Conservation (phyloP, 2,113 vertebrate species). For the Glaucidium brasilianum region DNA sequence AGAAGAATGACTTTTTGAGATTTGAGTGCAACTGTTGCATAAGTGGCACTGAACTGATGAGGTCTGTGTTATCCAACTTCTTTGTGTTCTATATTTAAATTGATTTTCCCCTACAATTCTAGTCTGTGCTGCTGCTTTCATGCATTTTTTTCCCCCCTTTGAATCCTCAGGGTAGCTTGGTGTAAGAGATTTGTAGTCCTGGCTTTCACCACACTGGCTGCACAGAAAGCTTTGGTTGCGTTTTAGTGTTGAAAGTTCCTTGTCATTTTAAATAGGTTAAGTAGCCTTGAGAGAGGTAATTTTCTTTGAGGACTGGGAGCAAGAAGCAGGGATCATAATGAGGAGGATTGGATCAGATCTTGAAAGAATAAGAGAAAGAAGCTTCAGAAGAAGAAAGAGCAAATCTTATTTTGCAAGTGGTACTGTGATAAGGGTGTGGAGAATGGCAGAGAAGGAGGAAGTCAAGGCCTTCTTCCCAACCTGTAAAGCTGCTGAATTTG, state of each 20-base stretch:
- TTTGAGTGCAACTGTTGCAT: background rate
- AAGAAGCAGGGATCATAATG: background rate
- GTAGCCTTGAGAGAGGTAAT: background rate
- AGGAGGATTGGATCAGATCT: background rate
- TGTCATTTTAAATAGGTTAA: background rate
- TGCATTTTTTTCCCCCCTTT: background rate
- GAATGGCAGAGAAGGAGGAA: background rate
- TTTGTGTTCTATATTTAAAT: conserved; percentile 44
- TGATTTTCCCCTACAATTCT: conserved; percentile 15
- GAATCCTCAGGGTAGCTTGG: background rate
- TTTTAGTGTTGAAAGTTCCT: background rate
- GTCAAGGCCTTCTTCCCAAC: background rate
- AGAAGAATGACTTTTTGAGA: conserved; percentile 22
- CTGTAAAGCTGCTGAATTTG: background rate
- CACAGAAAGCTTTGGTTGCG: background rate
- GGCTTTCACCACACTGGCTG: background rate
- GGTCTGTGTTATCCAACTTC: background rate
- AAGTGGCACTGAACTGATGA: background rate
- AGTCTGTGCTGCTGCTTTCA: background rate
- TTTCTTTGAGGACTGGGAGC: background rate
- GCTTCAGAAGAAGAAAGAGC: background rate
- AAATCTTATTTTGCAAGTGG: background rate
- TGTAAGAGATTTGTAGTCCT: background rate
- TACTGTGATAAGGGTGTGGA: background rate
- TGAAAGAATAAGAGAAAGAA: background rate